A percentile compares a stretch with the other conserved stretches of the same genome.
Evolutionary conservation across 2,888 invertebrate genomes (phyloP).

Genomic region (Leucophora obtusa): DNA sequence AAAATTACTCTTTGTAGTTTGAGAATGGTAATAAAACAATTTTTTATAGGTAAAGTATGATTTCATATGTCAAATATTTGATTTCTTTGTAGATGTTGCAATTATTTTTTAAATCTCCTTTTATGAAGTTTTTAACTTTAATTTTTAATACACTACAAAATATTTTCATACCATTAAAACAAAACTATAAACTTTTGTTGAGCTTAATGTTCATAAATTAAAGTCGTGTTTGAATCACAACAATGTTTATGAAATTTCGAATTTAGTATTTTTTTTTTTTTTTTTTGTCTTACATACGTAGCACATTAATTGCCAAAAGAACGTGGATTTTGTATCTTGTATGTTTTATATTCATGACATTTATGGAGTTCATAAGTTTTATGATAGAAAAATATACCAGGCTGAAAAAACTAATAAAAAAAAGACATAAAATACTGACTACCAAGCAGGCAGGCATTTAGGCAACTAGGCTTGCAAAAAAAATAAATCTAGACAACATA

Average conservation of each 20-base stretch:
- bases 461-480: slow-evolving; percentile 14
- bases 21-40: too few relatives aligned
- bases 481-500: slow-evolving; percentile 19
- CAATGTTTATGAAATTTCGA: slow-evolving; percentile 8
- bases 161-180: background rate
- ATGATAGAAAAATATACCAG: slow-evolving; percentile 53
- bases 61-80: background rate
- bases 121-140: background rate
- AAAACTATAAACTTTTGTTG: background rate
- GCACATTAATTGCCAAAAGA: slow-evolving; percentile 1
- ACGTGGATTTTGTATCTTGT: background rate
- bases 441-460: background rate
- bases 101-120: background rate
- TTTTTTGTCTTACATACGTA: background rate
- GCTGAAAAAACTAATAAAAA: background rate
- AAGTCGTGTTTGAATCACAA: slow-evolving; percentile 50
- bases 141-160: background rate
- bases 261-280: background rate
- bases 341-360: slow-evolving; percentile 58
- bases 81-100: background rate
- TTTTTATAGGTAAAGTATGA: background rate
- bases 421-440: background rate
- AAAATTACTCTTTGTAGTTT: too few relatives aligned
- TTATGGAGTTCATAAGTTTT: slow-evolving; percentile 64
- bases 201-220: slow-evolving; percentile 46